Evolutionary conservation across 1,140 invertebrate genomes (phyloP), one percentile per base, ranked within the genome.

Genomic region (Hirudo medicinalis): DNA sequence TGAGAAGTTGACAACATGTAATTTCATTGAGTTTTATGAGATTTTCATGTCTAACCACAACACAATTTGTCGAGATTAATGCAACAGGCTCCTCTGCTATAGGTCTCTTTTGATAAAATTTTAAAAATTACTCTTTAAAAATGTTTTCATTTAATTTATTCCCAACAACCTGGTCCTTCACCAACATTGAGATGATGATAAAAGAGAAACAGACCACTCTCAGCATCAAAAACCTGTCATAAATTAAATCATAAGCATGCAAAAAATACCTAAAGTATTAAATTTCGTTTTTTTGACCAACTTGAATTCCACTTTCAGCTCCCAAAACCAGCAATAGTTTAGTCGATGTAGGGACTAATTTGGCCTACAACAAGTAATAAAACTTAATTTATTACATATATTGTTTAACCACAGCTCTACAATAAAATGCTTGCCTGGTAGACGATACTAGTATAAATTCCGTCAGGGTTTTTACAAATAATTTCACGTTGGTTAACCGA

Each of bases 221-320:
- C 43, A 49, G 43, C 43, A 49, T 49, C 43, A 49, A 49, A 49
- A 49, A 49, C 43, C 43, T 49, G 43, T 17, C 9, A 49, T 15
- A 49, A 49, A 15, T 49, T 17, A 49, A 49, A 17, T 49, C 13
- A 49, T 17, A 36, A 36, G 2, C 32, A 36, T 36, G 2, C 32
- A 36, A 36, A 36, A 36, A 36, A 36, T 36, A 6, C 32, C 32
- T 36, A 36, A 36, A 36, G 32, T 36, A 36, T 3, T 36, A 36
- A 36, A 36, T 36, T 3, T 36, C 2, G 6, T 49, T 17, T 49
- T 49, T 71, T 17, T 53, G 55, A 40, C 54, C 67, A 74, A 81
- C 80, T 77, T 80, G 79, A 71, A 81, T 81, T 40, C 79, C 80
- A 74, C 76, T 77, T 43, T 79, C 74, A 67, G 80, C 77, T 67